Percentiles rank a stretch among this genome's conserved stretches.
These are phyloP conservation scores for Meloidogyne chitwoodi DNA, from an alignment of 1,140 invertebrate species.

Conservation along the genomic window DNA sequence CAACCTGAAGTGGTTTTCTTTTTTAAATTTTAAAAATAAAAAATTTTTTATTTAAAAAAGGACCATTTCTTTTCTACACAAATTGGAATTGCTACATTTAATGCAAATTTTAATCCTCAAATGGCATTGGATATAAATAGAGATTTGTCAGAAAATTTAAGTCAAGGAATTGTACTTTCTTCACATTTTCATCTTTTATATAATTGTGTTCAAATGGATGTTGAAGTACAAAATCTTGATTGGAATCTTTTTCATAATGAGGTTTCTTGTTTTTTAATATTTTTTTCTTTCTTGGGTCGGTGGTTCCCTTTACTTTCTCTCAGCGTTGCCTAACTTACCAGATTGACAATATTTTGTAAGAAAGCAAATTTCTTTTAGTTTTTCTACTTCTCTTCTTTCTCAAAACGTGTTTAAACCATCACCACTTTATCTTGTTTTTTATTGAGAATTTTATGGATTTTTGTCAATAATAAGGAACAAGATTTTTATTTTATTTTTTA, in stretches of 20 bases:
- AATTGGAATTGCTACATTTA: slow-evolving; percentile 36
- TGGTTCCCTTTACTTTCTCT: neutral
- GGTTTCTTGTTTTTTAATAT: neutral
- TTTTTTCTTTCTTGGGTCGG: neutral
- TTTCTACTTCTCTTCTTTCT: neutral
- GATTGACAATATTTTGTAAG: too few relatives aligned
- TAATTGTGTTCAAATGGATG: slow-evolving; percentile 37
- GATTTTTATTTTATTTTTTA: slow-evolving; percentile 21
- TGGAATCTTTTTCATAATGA: slow-evolving; percentile 35
- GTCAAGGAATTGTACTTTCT: slow-evolving; percentile 26
- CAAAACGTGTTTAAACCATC: too few relatives aligned
- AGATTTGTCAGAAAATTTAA: slow-evolving; percentile 23
- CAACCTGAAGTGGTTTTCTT: slow-evolving; percentile 7
- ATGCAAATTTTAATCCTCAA: slow-evolving; percentile 25
- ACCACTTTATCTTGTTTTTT: neutral
- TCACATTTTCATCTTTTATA: slow-evolving; percentile 38
- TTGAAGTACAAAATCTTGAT: slow-evolving; percentile 14
- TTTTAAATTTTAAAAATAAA: neutral
- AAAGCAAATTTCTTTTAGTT: too few relatives aligned
- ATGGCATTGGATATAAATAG: slow-evolving; percentile 24
- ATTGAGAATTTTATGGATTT: too few relatives aligned
- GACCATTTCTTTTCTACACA: slow-evolving; percentile 23
- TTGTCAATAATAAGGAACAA: too few relatives aligned
- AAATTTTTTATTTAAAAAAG: neutral
- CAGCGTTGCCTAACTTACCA: neutral